A percentile compares a stretch with the other conserved stretches of the same genome.
Conservation (phyloP, 2,888 invertebrate species). For the Mongoloraphidia duomilia region DNA sequence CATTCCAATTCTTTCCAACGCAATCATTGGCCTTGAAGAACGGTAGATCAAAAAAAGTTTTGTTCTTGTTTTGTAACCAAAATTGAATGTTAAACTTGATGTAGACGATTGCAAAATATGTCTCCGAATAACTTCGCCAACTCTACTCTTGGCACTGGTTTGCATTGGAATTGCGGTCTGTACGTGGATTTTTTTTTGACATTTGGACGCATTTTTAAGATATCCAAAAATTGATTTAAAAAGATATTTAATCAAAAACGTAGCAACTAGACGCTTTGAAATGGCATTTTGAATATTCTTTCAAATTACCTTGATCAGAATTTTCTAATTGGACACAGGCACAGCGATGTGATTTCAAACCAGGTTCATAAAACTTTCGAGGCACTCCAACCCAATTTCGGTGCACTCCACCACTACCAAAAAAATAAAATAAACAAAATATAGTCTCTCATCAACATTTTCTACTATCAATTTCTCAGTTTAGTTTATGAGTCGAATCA, state of each 20-base stretch:
- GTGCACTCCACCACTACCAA: slow-evolving; percentile 72
- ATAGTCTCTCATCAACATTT: background rate
- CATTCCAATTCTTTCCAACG: too few relatives aligned
- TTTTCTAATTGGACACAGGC: slow-evolving; percentile 56
- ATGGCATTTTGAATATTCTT: slow-evolving; percentile 51
- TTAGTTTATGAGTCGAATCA: slow-evolving; percentile 4
- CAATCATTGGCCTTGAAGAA: too few relatives aligned
- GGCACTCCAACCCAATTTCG: slow-evolving; percentile 86
- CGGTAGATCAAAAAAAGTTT: too few relatives aligned
- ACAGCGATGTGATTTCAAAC: slow-evolving; percentile 55
- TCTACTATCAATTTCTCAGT: background rate
- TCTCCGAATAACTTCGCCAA: too few relatives aligned
- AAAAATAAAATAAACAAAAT: slow-evolving; percentile 11
- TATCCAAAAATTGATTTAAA: slow-evolving; percentile 18
- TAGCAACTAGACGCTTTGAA: slow-evolving; percentile 38
- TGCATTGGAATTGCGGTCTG: too few relatives aligned
- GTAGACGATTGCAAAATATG: too few relatives aligned
- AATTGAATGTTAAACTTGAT: too few relatives aligned
- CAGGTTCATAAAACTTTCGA: slow-evolving; percentile 60
- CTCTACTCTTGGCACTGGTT: too few relatives aligned
- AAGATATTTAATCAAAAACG: slow-evolving; percentile 15
- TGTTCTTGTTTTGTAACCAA: too few relatives aligned
- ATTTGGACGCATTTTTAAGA: too few relatives aligned
- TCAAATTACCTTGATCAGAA: slow-evolving; percentile 35
- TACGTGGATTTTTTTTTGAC: too few relatives aligned